Percentiles rank a stretch among this genome's conserved stretches.
Evolutionary conservation across 2,113 vertebrate species (phyloP).

Genomic region (Laticauda colubrina): DNA sequence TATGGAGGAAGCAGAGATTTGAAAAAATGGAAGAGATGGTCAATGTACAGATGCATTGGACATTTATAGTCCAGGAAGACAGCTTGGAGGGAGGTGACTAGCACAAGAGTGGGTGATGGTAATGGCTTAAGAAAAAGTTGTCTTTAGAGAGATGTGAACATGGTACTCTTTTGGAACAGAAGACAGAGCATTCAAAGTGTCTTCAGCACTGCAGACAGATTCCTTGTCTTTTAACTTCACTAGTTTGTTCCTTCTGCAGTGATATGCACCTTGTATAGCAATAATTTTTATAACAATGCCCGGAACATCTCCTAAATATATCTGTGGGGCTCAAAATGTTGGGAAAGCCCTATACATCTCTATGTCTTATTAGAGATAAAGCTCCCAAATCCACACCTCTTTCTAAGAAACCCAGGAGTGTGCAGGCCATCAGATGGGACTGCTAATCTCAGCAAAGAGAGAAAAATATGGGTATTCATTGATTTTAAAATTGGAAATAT

Average conservation of each 20-base stretch:
- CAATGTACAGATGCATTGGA: background rate
- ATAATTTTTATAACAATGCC: background rate
- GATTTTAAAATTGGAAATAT: background rate
- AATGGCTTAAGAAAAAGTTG: background rate
- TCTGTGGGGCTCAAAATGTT: background rate
- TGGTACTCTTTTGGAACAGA: background rate
- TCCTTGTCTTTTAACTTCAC: background rate
- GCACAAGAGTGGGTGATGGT: background rate
- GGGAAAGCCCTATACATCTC: background rate
- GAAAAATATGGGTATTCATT: background rate
- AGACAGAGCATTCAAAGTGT: background rate
- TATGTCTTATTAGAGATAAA: background rate
- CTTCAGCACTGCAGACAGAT: background rate
- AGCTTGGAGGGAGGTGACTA: background rate
- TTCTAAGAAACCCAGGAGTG: background rate
- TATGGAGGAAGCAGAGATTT: background rate
- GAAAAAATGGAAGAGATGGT: background rate
- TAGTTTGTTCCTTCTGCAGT: background rate
- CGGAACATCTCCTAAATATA: background rate
- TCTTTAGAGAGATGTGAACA: background rate
- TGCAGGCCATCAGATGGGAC: background rate
- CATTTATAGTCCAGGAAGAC: background rate
- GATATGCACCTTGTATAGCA: background rate
- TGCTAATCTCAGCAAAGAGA: constrained; percentile 7
- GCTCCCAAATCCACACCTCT: background rate